Evolutionary conservation across 1,140 invertebrate species (phyloP), one percentile per base, ranked within the genome.

Genomic region (Aporrectodea caliginosa): DNA sequence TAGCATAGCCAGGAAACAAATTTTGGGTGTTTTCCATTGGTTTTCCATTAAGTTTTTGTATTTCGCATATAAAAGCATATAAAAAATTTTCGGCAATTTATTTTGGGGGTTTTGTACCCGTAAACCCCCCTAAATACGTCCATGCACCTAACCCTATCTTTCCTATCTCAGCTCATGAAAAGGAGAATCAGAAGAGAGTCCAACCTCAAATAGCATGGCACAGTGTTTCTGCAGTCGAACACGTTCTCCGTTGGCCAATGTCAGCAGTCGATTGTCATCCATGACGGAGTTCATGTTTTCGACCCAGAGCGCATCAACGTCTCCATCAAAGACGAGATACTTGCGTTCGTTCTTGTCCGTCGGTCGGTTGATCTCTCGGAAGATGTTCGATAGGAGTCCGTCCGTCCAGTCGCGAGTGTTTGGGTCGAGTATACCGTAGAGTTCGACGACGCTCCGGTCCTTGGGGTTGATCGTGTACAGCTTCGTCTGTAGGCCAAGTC

Each of bases 261-360:
- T 96, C 70, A 97, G 86, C 71, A 96, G 87, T 86, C 93, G 93
- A 85, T 96, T 97, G 87, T 97, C 95, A 85, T 97, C 95, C 95
- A 97, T 96, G 2, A 97, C 94, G 0, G 94, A 95, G 88, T 97
- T 97, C 94, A 97, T 96, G 87, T 96, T 96, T 89, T 96, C 95
- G 81, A 97, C 94, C 95, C 95, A 97, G 2, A 96, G 88, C 6
- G 94, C 92, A 90, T 97, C 95, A 79, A 97, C 94, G 85, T 97
- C 95, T 2, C 95, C 95, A 86, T 97, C 95, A 89, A 96, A 96
- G 71, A 95, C 88, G 81, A 95, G 94, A 84, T 95, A 96, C 75
- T 92, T 91, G 74, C 91, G 90, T 86, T 95, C 93, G 75, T 92
- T 89, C 80, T 90, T 91, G 77, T 89, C 88, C 2, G 92, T 91